Base-by-base conservation (phyloP, 2,113 vertebrate species). In the Macroglossus sobrinus region DNA sequence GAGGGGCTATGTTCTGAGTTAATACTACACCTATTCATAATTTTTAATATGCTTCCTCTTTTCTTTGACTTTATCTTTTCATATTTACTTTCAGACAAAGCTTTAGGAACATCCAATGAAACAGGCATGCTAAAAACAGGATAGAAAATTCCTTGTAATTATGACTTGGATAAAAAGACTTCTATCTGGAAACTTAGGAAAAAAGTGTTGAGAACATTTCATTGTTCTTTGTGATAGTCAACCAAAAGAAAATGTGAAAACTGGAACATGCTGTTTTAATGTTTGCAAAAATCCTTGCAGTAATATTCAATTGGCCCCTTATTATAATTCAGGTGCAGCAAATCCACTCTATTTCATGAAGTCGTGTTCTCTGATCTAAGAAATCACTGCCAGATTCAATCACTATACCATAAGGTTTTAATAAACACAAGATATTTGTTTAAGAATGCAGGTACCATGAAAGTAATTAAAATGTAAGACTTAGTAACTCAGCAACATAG, bases 241-340 rank as follows among this genome's bases (percentile, higher is more conserved):
- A 53, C 4, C 40, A 63, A 86, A 63, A 97, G 12, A 45, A 88
- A 94, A 84, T 82, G 30, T 88, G 80, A 85, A 76, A 76, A 74
- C 21, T 47, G 40, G 0, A n/a, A 3, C 63, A 86, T 93, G 30
- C 72, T 89, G 0, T 89, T 59, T 88, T 64, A 80, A 68, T 6
- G 24, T 92, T n/a, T 50, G 0, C 35, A 96, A 95, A 93, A 96
- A 91, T 93, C 91, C 7, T 50, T 45, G 35, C 94, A 89, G 53
- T 45, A 3, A 76, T 68, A 45, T 45, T 95, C 7, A 50, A 61
- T 68, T 81, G 38, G 11, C 2, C 92, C 14, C 14, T 4, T 28
- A 50, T 95, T 97, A 35, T 50, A 84, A 76, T 90, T 79, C 40
- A 80, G 69, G 10, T 45, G 4, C 11, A 61, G 4, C 28, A 90